Evolutionary conservation across 2,113 vertebrate genomes (phyloP), one percentile per base, ranked within the genome.

Genomic region (Peucedramus taeniatus): DNA sequence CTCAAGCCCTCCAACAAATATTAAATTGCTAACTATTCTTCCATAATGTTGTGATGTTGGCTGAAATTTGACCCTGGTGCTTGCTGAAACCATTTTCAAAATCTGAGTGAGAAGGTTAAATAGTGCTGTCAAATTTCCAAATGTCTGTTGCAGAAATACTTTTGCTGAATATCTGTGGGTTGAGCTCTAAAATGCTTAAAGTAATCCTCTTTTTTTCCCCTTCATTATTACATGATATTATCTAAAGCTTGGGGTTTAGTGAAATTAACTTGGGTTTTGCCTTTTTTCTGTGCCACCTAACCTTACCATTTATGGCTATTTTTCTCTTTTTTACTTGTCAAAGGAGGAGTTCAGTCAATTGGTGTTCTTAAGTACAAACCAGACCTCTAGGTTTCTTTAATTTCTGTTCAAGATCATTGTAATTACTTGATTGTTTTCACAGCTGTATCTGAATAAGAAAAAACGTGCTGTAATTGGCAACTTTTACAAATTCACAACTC

Each of bases 381-480:
- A 94, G 91, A 64, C 76, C 66, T 71, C 72, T 71, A 82, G n/a
- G 56, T 71, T 65, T 94, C 74, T 81, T 59, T 70, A 90, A 87
- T 94, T 95, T 91, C 72, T 94, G 72, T 79, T 92, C 65, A 84
- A 82, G 69, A 89, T 70, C 56, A 64, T 75, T 90, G 72, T 89
- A 94, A 90, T 93, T 94, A 65, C 80, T 78, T 91, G 83, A 95
- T 94, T 97, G 94, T 96, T 96, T 95, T 93, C 72, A 82, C 95
- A 97, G 89, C 91, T 96, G 94, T 82, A 74, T 92, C 69, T 87
- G 61, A 94, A 71, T 87, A 92, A 93, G 64, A 82, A 89, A 93
- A 91, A 94, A 95, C 90, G 50, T 60, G 51, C 85, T 92, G 71
- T 78, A 95, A 89, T 89, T 96, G 92, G 82, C 83, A 88, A 60